Base-by-base conservation (phyloP, 2,888 invertebrate genomes). In the Hesperia comma region DNA sequence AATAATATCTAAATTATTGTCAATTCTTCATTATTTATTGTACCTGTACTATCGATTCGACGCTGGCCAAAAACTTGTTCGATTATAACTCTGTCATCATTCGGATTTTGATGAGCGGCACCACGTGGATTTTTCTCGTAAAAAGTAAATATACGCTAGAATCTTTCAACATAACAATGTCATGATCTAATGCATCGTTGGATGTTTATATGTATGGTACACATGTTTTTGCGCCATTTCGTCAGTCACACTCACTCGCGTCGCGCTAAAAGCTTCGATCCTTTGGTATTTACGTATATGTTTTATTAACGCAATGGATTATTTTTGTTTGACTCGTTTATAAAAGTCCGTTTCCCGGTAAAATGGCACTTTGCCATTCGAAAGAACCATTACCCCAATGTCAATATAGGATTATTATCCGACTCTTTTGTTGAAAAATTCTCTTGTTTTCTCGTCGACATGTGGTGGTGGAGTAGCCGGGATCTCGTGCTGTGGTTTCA, bases 381-480 rank as follows among this genome's bases (percentile, higher is more conserved):
- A 70, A 72, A 71, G 67, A 51, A 51, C 51, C 72, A 71, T 71
- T 73, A 61, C 60, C 67, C 37, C 40, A 67, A 14, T 12, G 49
- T 68, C 55, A 70, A 54, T 62, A 64, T 51, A 33, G 51, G 57
- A 26, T 40, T 55, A 46, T 55, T 67, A 92, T 75, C 91, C 89
- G 77, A 80, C 86, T 81, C 88, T 84, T 79, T 90, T 85, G 21
- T 85, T 86, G 79, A 90, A 90, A 80, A 89, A 90, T 68, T 85
- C 84, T 54, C 77, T 74, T 43, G 87, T 82, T 71, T 88, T 83
- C n/a, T 82, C 72, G 66, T 85, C 83, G 33, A 77, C 72, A 72
- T 90, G 88, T 0, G 92, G 92, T 0, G 92, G 92, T 1, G 92
- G 92, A 4, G 92, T 92, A 17, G 91, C 77, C 1, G 92, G 92